phyloP scores from a whole-genome alignment of 2,113 vertebrate genomes.

The Prionailurus viverrinus region DNA sequence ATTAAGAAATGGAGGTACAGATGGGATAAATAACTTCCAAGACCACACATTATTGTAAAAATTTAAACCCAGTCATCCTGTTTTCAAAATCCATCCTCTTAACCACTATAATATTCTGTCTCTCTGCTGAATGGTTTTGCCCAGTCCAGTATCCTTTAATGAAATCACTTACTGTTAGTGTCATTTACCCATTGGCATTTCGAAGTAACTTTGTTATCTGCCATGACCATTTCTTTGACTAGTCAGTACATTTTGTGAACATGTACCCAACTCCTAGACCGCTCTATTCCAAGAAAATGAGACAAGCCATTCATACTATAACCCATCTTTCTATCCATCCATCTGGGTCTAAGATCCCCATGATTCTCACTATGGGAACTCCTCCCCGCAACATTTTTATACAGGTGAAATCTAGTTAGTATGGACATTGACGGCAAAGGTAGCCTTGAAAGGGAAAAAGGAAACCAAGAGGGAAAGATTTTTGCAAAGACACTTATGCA shows the following conservation, averaged over 20 bases:
- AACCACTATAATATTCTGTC: background rate
- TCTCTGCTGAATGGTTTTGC: background rate
- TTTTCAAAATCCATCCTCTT: background rate
- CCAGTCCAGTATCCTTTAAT: background rate
- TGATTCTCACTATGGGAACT: background rate
- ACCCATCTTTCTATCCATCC: background rate
- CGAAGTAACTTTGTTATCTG: slow-evolving; percentile 14
- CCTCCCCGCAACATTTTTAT: background rate
- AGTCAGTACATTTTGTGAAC: background rate
- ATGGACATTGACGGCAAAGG: background rate
- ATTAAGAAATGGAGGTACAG: background rate
- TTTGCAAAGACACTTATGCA: background rate
- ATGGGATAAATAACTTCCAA: slow-evolving; percentile 18
- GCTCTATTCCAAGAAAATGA: slow-evolving; percentile 16
- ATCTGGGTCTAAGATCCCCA: background rate
- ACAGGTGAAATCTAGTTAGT: background rate
- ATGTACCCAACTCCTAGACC: background rate
- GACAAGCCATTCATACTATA: background rate
- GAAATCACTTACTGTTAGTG: background rate
- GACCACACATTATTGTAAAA: background rate
- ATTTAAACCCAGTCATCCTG: background rate
- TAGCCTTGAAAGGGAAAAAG: background rate
- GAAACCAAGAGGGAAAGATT: background rate
- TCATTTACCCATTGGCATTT: background rate
- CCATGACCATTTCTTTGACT: background rate